These are phyloP conservation scores for Muricea muricata DNA, from an alignment of 92 coral and sea anemone genomes.

Conservation along the genomic window DNA sequence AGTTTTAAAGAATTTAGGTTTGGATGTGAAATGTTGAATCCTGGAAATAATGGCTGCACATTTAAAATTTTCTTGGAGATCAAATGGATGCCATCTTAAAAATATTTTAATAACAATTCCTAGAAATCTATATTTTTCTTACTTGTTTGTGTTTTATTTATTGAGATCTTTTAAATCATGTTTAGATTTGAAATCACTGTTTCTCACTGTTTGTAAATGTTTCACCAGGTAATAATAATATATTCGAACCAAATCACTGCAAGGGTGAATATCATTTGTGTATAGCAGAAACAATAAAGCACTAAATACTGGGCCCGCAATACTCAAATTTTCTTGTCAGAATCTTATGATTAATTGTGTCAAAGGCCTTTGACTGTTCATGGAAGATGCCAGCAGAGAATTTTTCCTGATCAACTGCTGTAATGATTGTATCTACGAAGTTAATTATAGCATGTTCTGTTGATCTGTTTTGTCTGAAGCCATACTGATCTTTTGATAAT, in stretches of 20 bases:
- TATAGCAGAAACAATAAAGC: neutral
- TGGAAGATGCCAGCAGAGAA: too few relatives aligned
- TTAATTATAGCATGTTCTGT: neutral
- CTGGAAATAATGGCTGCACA: neutral
- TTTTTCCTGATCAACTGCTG: neutral
- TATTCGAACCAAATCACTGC: too few relatives aligned
- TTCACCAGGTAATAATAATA: too few relatives aligned
- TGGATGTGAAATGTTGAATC: neutral
- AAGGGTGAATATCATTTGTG: neutral
- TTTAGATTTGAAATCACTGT: neutral
- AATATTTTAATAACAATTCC: neutral
- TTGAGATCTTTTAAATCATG: neutral
- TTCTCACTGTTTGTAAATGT: neutral
- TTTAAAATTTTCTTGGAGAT: neutral
- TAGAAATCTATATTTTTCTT: neutral
- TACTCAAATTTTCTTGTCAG: neutral
- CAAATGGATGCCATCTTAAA: neutral
- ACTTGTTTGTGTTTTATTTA: neutral
- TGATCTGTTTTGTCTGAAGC: constrained; percentile 8
- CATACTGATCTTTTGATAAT: neutral
- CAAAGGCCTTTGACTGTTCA: constrained; percentile 27
- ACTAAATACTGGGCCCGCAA: neutral
- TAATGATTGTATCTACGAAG: neutral
- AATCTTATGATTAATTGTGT: constrained; percentile 33
- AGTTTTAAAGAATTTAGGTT: neutral